Conservation (phyloP, 2,888 invertebrate genomes). For the Cephus nigrinus region DNA sequence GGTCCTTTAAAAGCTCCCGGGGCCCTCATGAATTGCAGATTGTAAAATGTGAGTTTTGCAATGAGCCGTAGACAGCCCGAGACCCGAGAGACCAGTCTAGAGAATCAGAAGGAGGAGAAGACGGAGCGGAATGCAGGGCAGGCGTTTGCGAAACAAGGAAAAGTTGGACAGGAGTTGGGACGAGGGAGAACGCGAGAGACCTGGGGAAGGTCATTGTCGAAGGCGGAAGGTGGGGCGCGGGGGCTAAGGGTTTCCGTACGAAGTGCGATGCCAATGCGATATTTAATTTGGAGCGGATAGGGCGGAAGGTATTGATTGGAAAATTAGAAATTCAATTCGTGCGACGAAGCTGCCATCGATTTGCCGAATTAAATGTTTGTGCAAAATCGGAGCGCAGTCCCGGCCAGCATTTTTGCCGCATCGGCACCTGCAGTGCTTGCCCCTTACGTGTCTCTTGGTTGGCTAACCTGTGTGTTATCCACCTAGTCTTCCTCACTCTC, state of each 20-base stretch:
- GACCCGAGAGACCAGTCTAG: too few relatives aligned
- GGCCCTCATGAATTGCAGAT: not conserved
- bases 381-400: conserved; percentile 26
- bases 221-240: too few relatives aligned
- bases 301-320: conserved; percentile 29
- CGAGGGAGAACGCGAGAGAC: too few relatives aligned
- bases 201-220: too few relatives aligned
- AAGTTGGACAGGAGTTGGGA: too few relatives aligned
- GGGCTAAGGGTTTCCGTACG: too few relatives aligned
- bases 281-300: not conserved
- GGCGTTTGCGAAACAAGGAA: too few relatives aligned
- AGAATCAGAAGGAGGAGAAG: too few relatives aligned
- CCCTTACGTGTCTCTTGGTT: conserved; percentile 16
- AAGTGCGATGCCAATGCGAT: not conserved
- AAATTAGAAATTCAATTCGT: conserved; percentile 45
- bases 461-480: not conserved
- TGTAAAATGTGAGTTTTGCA: not conserved
- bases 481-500: not conserved
- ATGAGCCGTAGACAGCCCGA: too few relatives aligned
- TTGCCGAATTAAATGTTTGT: conserved; percentile 52
- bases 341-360: conserved; percentile 39
- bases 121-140: too few relatives aligned
- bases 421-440: conserved; percentile 47
- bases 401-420: conserved; percentile 23
- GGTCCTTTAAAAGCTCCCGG: conserved; percentile 4